These are phyloP conservation scores for Netelia melanura DNA, from an alignment of 2,888 invertebrate species.

Conservation along the genomic window DNA sequence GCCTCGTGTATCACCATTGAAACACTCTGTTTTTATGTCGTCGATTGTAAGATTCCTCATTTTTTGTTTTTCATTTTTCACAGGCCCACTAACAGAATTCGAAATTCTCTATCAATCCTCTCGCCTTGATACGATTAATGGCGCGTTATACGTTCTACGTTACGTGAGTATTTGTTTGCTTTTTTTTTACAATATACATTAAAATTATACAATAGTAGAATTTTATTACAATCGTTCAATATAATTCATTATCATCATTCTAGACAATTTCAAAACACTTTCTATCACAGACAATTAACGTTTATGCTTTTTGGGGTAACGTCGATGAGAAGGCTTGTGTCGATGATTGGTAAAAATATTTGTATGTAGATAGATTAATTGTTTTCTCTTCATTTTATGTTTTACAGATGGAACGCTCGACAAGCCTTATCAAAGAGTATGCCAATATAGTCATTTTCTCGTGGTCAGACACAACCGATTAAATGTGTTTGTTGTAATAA, in stretches of 20 bases:
- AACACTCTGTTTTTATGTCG: slow-evolving; percentile 43
- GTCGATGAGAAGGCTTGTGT: slow-evolving; percentile 64
- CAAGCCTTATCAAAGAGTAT: slow-evolving; percentile 53
- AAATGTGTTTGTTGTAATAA: slow-evolving; percentile 49
- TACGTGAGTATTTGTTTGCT: slow-evolving; percentile 50
- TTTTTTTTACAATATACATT: slow-evolving; percentile 67
- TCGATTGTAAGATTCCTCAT: slow-evolving; percentile 54
- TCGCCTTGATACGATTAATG: slow-evolving; percentile 53
- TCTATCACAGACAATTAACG: slow-evolving; percentile 80
- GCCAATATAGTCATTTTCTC: slow-evolving; percentile 62
- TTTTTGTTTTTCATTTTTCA: slow-evolving; percentile 27
- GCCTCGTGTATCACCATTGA: slow-evolving; percentile 39
- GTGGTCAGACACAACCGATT: slow-evolving; percentile 62
- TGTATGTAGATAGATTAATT: slow-evolving; percentile 9
- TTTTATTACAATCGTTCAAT: slow-evolving; percentile 71
- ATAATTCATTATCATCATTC: slow-evolving; percentile 65
- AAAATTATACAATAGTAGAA: slow-evolving; percentile 65
- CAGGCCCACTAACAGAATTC: slow-evolving; percentile 56
- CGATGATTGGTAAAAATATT: slow-evolving; percentile 66
- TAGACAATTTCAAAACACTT: slow-evolving; percentile 78
- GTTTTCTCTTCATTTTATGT: slow-evolving; percentile 1
- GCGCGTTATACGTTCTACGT: slow-evolving; percentile 59
- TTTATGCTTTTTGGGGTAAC: slow-evolving; percentile 73
- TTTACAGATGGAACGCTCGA: slow-evolving; percentile 23
- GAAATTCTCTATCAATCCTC: slow-evolving; percentile 62